A percentile compares a stretch with the other conserved stretches of the same genome.
Conservation (phyloP, 2,797 vertebrate species). For the Pampus argenteus region DNA sequence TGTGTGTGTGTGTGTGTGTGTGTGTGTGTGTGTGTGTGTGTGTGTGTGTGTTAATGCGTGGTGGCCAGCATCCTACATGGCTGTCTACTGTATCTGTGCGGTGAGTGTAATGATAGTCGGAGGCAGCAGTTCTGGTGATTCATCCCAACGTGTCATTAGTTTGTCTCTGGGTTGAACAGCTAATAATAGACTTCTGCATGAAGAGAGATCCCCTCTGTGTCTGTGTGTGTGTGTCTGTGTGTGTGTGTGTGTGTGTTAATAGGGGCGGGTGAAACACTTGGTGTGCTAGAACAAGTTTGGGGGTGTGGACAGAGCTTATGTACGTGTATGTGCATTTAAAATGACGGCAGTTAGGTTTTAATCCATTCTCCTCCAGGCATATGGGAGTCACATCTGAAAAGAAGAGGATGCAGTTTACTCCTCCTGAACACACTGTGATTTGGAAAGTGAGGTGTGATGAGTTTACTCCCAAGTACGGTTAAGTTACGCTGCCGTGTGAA, state of each 20-base stretch:
- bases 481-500: constrained; percentile 12
- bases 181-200: constrained; percentile 86
- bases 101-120: constrained; percentile 70
- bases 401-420: constrained; percentile 35
- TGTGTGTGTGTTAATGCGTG: constrained; percentile 28
- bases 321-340: constrained; percentile 32
- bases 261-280: constrained; percentile 60
- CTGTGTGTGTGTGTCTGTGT: constrained; percentile 63
- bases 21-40: constrained; percentile 28
- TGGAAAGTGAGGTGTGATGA: neutral
- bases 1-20: constrained; percentile 36
- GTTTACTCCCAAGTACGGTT: constrained; percentile 6
- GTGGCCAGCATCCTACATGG: constrained; percentile 62
- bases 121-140: constrained; percentile 80
- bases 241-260: constrained; percentile 58
- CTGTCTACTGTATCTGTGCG: constrained; percentile 61
- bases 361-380: constrained; percentile 58
- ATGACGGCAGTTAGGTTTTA: constrained; percentile 43
- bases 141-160: constrained; percentile 86
- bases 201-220: constrained; percentile 81
- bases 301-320: constrained; percentile 40
- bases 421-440: constrained; percentile 9
- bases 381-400: constrained; percentile 59
- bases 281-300: constrained; percentile 55
- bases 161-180: constrained; percentile 88